These are phyloP conservation scores for Drosophila repleta DNA, from an alignment of 1,140 invertebrate genomes.

Conservation along the genomic window DNA sequence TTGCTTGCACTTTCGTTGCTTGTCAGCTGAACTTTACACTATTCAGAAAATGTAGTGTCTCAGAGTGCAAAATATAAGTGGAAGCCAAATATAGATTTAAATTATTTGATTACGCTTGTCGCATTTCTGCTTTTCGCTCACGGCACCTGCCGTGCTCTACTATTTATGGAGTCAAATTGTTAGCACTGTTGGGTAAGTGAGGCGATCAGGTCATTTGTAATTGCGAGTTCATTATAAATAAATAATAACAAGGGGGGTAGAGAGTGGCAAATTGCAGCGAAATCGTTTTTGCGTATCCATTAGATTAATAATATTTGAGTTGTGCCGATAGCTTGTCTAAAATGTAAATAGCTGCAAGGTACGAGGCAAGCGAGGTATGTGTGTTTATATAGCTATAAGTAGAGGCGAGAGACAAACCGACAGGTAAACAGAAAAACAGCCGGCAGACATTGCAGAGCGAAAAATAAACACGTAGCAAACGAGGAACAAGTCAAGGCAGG, in stretches of 20 bases:
- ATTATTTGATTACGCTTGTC: no score
- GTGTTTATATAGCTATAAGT: background rate
- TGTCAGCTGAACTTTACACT: background rate
- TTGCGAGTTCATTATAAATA: slow-evolving; percentile 11
- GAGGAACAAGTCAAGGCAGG: slow-evolving; percentile 55
- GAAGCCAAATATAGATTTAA: no score
- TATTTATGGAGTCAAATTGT: slow-evolving; percentile 1
- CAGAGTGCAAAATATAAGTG: background rate
- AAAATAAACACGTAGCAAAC: slow-evolving; percentile 63
- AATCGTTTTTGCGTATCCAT: slow-evolving; percentile 50
- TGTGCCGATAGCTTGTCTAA: slow-evolving; percentile 69
- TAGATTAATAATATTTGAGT: slow-evolving; percentile 75
- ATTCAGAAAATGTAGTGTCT: background rate
- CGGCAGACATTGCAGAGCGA: slow-evolving; percentile 52
- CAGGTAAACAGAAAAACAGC: slow-evolving; percentile 58
- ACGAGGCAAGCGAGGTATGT: background rate
- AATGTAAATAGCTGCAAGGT: slow-evolving; percentile 54
- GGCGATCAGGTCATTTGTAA: background rate
- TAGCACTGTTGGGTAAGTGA: background rate
- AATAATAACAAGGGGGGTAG: slow-evolving; percentile 7
- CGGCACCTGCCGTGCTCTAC: background rate
- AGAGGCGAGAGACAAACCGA: slow-evolving; percentile 22
- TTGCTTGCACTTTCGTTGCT: no score
- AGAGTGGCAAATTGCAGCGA: slow-evolving; percentile 3
- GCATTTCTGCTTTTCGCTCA: background rate